Base-by-base conservation (phyloP, 2,797 vertebrate species). In the Syndactyla subalaris region DNA sequence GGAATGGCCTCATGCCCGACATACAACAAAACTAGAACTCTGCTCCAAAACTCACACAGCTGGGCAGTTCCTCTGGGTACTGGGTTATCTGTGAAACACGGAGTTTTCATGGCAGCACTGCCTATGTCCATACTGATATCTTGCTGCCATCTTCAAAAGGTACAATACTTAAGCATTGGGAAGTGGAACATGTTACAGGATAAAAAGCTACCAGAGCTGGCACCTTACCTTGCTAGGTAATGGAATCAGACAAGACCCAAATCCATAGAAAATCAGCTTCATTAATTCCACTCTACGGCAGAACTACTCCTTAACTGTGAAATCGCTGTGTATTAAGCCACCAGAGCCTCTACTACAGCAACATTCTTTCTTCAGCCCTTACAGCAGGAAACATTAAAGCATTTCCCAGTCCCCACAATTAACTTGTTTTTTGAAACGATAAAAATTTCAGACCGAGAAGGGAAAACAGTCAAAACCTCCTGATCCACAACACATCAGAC, bases 191-290 rank as follows among this genome's bases (percentile, higher is more conserved):
- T 0, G 4, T 26, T 34, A 63, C 13, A 76, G 66, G 29, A 80
- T 13, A 57, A 91, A 93, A 88, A 85, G 41, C 13, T 45, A 92
- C 29, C 75, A 75, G 61, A 91, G 57, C 43, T 85, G 67, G 29
- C 61, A 92, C 65, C 72, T 89, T 65, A 92, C 65, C 76, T 89
- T 65, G 34, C 51, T 48, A 66, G 75, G 22, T 85, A 79, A 77
- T 34, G 71, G 24, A 85, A 46, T 22, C 63, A 41, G 32, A 82
- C 38, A 85, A 88, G 72, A 93, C 58, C 88, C 87, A 90, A 83
- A 94, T 88, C 62, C 93, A 94, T 45, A 83, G 65, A 71, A 81
- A 92, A 95, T 77, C 61, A 91, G 65, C 34, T 57, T 93, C 68
- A 72, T 89, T 91, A 93, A 95, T 81, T 91, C 82, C 32, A 45